Conservation (phyloP, 2,888 invertebrate genomes). For the Heliconius erato region DNA sequence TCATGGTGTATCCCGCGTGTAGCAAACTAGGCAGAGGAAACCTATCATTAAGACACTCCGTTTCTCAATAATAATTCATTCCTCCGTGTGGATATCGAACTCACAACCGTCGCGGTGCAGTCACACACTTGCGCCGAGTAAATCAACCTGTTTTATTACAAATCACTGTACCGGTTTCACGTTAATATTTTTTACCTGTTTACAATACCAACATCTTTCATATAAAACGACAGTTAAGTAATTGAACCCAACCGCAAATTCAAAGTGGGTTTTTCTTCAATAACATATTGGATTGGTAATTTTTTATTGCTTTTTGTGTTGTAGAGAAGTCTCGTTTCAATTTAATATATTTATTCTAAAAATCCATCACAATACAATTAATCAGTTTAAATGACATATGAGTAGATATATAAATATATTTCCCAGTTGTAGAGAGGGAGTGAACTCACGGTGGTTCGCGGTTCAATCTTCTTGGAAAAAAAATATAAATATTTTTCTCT, state of each 20-base stretch:
- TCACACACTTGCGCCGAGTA: too few species aligned
- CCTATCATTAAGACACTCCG: too few species aligned
- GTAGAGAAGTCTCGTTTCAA: background rate
- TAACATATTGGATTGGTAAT: background rate
- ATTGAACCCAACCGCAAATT: constrained; percentile 18
- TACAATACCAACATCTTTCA: background rate
- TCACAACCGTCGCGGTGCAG: too few species aligned
- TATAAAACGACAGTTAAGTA: background rate
- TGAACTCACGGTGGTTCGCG: too few species aligned
- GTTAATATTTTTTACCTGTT: background rate
- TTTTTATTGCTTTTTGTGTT: background rate
- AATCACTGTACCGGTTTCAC: too few species aligned
- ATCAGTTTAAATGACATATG: background rate
- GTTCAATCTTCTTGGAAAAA: too few species aligned
- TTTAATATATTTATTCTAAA: background rate
- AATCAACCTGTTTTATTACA: too few species aligned
- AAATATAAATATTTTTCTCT: too few species aligned
- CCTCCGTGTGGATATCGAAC: too few species aligned
- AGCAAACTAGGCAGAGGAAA: too few species aligned
- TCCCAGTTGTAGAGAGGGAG: background rate
- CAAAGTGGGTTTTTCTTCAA: background rate
- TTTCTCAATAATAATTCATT: too few species aligned
- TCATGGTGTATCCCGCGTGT: too few species aligned
- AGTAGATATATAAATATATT: background rate
- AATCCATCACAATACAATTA: background rate